These are phyloP conservation scores for Heliconius sara DNA, from an alignment of 2,888 invertebrate species.

Conservation along the genomic window DNA sequence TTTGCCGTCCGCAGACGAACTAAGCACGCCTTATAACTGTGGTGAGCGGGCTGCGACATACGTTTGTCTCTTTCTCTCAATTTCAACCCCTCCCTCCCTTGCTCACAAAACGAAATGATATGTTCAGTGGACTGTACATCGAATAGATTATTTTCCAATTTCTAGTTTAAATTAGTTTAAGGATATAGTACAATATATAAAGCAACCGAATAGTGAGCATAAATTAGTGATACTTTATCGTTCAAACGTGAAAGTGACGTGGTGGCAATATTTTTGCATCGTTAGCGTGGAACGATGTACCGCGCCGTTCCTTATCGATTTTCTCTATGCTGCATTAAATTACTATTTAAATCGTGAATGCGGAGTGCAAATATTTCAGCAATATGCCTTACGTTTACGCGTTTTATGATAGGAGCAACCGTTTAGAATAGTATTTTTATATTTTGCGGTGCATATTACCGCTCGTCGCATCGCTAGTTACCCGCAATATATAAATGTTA, in stretches of 20 bases:
- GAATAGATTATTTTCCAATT: constrained; percentile 51
- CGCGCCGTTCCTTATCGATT: constrained; percentile 81
- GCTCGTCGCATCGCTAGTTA: constrained; percentile 38
- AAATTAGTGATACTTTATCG: constrained; percentile 53
- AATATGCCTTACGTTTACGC: constrained; percentile 63
- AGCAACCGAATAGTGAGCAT: constrained; percentile 38
- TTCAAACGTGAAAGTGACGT: constrained; percentile 62
- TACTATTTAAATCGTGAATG: constrained; percentile 76
- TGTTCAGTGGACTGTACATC: constrained; percentile 59
- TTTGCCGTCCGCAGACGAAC: constrained; percentile 49
- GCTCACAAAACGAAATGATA: constrained; percentile 54
- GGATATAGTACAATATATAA: constrained; percentile 44
- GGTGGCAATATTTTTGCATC: constrained; percentile 62
- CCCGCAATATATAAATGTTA: constrained; percentile 40
- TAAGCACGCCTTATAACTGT: constrained; percentile 68
- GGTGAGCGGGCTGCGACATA: constrained; percentile 55
- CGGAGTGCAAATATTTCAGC: constrained; percentile 68
- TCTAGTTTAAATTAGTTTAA: constrained; percentile 42
- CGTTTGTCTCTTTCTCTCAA: constrained; percentile 69
- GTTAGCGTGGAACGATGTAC: constrained; percentile 68
- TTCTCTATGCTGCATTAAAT: constrained; percentile 82
- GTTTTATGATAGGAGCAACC: constrained; percentile 54
- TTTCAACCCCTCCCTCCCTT: constrained; percentile 51
- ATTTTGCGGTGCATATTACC: constrained; percentile 43
- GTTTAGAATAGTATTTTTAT: constrained; percentile 41